Conservation (phyloP, 2,888 invertebrate genomes). For the Seira sanloemensis region DNA sequence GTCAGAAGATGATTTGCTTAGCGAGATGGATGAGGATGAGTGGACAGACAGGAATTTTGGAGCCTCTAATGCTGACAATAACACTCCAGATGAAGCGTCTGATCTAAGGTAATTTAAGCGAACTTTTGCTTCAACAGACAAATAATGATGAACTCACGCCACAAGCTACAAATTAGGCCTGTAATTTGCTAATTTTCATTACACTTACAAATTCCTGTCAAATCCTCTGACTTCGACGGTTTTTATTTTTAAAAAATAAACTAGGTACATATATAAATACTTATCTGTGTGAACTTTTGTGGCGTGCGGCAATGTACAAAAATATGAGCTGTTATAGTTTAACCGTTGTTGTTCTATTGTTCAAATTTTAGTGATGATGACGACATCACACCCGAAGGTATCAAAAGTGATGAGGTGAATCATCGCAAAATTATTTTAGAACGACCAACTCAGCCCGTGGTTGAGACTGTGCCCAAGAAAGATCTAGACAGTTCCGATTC, state of each 20-base stretch:
- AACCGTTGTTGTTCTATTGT: neutral
- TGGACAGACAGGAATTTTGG: conserved; percentile 94
- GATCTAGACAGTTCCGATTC: conserved; percentile 68
- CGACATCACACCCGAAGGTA: conserved; percentile 73
- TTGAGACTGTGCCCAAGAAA: conserved; percentile 78
- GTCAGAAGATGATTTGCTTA: conserved; percentile 78
- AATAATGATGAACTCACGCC: too few species aligned
- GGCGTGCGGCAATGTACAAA: too few species aligned
- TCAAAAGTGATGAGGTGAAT: conserved; percentile 78
- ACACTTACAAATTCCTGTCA: too few species aligned
- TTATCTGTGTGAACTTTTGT: too few species aligned
- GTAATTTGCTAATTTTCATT: too few species aligned
- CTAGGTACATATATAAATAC: too few species aligned
- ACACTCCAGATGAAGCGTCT: conserved; percentile 80
- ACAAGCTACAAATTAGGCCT: too few species aligned
- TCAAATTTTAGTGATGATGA: conserved; percentile 64
- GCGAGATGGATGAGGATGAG: conserved; percentile 95
- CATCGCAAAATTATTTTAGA: too few species aligned
- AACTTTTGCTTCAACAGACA: too few species aligned
- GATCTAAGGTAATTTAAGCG: conserved; percentile 74
- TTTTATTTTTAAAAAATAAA: neutral
- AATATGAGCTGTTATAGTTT: too few species aligned
- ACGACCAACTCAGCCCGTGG: conserved; percentile 82
- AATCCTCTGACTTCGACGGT: neutral
- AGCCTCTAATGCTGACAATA: conserved; percentile 84